Evolutionary conservation across 2,113 vertebrate genomes (phyloP), one percentile per base, ranked within the genome.

Genomic region (Seriola dumerili): DNA sequence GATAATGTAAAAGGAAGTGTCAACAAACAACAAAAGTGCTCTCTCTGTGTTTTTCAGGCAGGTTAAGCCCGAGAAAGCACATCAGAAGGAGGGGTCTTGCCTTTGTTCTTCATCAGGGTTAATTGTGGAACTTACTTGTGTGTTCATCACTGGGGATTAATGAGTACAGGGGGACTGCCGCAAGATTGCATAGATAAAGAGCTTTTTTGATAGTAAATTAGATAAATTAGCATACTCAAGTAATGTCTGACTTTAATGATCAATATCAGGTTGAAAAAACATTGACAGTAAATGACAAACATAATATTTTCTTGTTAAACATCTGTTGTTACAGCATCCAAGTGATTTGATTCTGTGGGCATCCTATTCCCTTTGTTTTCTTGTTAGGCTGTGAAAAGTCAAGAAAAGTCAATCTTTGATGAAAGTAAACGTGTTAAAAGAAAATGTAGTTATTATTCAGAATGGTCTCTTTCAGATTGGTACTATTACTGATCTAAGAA

Each of bases 341-440:
- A 79, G 2, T 57, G 74, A n/a, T 82, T 68, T 55, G 54, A 50
- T 65, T 68, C 25, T 4, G 0, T 44, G 36, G 8, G 62, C 74
- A 59, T 34, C 32, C 62, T 23, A 36, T 72, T 80, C 62, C 68
- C 58, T 73, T 25, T 85, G 74, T 86, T 72, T 81, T 80, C 36
- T 68, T 54, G 21, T 38, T 54, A 16, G 61, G 44, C 52, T 74
- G 88, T 68, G 34, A 10, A 72, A 52, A 29, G 29, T 29, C 29
- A 29, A 29, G 29, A 29, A 29, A 29, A 29, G 29, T 29, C 29
- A 29, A 29, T 29, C 29, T 29, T 29, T 29, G 29, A 29, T 68
- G 34, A 10, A 72, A 52, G 19, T 50, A 52, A 52, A 29, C 2
- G 3, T 8, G 8, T 8, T 3, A 9, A 52, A 21, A 21, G 11